These are phyloP conservation scores for Trilocha varians DNA, from an alignment of 2,888 invertebrate genomes.

Conservation along the genomic window DNA sequence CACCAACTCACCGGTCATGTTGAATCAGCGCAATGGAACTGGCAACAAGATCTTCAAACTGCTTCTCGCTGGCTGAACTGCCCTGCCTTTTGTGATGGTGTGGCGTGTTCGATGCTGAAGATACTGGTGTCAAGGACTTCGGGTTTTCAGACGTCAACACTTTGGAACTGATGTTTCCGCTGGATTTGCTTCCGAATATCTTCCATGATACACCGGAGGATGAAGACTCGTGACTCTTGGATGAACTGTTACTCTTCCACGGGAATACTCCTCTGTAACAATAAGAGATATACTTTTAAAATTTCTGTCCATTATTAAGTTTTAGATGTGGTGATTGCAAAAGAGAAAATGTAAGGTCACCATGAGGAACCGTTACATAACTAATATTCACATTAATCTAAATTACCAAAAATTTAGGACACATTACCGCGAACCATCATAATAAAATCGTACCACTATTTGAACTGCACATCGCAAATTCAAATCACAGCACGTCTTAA, in stretches of 20 bases:
- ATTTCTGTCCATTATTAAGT: no score
- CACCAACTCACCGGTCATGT: constrained; percentile 70
- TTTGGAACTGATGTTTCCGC: constrained; percentile 43
- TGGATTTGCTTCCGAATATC: constrained; percentile 59
- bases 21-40: constrained; percentile 83
- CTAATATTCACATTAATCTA: no score
- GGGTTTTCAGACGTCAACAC: constrained; percentile 37
- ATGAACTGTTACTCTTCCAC: constrained; percentile 59
- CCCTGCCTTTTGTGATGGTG: constrained; percentile 60
- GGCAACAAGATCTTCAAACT: constrained; percentile 75
- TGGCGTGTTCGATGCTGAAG: constrained; percentile 55
- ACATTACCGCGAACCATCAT: no score
- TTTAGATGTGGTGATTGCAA: not conserved
- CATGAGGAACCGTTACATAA: no score
- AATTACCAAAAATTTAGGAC: no score
- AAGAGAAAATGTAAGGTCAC: not conserved
- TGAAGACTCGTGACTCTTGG: constrained; percentile 41
- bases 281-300: constrained; percentile 13
- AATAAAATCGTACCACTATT: no score
- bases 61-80: constrained; percentile 68
- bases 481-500: not conserved
- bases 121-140: constrained; percentile 45
- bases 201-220: constrained; percentile 43
- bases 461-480: not conserved
- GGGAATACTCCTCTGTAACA: constrained; percentile 71